Percentiles rank a stretch among this genome's conserved stretches.
phyloP scores from a whole-genome alignment of 1,140 invertebrate species.

The Dreissena rostriformis region DNA sequence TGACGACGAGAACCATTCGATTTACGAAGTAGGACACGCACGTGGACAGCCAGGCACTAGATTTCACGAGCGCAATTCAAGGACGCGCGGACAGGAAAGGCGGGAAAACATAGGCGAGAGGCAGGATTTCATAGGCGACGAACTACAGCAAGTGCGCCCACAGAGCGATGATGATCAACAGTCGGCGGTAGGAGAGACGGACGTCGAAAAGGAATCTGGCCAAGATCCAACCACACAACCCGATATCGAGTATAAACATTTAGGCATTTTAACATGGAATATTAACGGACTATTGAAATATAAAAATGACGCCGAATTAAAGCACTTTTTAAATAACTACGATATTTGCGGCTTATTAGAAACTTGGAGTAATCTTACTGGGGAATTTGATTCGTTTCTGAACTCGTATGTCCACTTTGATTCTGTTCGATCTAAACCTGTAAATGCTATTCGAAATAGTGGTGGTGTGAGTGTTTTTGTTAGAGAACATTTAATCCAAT shows the following conservation, averaged over 20 bases:
- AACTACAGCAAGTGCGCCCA: neutral
- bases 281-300: neutral
- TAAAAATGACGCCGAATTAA: neutral
- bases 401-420: neutral
- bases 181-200: neutral
- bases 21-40: neutral
- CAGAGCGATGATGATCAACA: neutral
- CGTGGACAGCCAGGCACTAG: neutral
- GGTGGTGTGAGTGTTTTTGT: slow-evolving; percentile 3
- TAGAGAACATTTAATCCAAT: neutral
- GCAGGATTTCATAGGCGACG: too few species aligned
- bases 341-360: slow-evolving; percentile 1
- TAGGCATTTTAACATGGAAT: neutral
- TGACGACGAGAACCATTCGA: neutral
- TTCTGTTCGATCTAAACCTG: neutral
- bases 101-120: neutral
- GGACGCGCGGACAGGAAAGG: neutral
- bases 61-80: neutral
- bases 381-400: neutral
- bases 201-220: neutral
- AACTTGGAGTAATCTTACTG: neutral
- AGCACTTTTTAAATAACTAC: neutral
- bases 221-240: neutral
- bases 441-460: slow-evolving; percentile 6
- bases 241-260: neutral